Conservation (phyloP, 2,888 invertebrate species). For the Epicampocera succincta region DNA sequence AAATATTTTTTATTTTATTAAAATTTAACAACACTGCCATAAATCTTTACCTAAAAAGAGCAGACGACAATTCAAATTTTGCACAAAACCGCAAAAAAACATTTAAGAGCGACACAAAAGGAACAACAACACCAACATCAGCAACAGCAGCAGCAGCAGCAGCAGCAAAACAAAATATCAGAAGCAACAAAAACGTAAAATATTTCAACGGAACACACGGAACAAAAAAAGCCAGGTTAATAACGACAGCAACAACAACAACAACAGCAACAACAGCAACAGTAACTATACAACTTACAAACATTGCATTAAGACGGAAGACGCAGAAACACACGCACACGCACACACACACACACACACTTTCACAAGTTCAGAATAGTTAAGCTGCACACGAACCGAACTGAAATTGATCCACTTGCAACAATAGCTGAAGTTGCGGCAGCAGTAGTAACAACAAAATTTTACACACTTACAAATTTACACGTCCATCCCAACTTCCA, state of each 20-base stretch:
- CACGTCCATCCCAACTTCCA: conserved; percentile 46
- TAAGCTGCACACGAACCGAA: conserved; percentile 64
- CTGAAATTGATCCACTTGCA: conserved; percentile 80
- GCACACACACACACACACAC: too few species aligned
- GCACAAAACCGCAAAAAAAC: conserved; percentile 72
- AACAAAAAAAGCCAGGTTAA: conserved; percentile 68
- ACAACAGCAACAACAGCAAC: conserved; percentile 61
- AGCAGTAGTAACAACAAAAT: conserved; percentile 32
- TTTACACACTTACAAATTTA: conserved; percentile 50
- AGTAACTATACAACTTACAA: conserved; percentile 36
- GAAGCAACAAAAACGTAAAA: conserved; percentile 40
- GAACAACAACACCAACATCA: not conserved
- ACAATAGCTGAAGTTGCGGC: conserved; percentile 34
- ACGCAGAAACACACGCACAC: not conserved
- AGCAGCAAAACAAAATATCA: conserved; percentile 45
- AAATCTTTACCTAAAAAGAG: conserved; percentile 78
- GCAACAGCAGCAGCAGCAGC: not conserved
- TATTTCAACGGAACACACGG: conserved; percentile 51
- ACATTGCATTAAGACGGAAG: conserved; percentile 42
- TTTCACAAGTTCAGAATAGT: conserved; percentile 48
- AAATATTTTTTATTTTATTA: conserved; percentile 78
- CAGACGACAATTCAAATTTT: conserved; percentile 79
- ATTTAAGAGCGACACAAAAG: conserved; percentile 61
- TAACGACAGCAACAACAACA: conserved; percentile 59
- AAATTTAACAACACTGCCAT: conserved; percentile 80